These are phyloP conservation scores for Mus musculus DNA, from an alignment of 2,113 vertebrate genomes.

Conservation along the genomic window GRCm39 chr2:78068001-78068500, in stretches of 20 bases:
- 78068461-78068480: no score
- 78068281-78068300: background rate
- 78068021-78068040: background rate
- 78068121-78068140: background rate
- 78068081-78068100: background rate
- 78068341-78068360: background rate
- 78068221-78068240: background rate
- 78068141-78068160: background rate
- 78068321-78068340: fast-evolving
- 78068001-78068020: background rate
- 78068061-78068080: background rate
- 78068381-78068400: background rate
- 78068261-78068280: background rate
- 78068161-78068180: background rate
- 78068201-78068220: fast-evolving
- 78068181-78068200: background rate
- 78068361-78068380: no score
- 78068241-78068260: background rate
- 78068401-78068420: background rate
- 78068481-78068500: no score
- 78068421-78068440: background rate
- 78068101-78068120: background rate
- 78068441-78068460: background rate
- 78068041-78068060: no score
- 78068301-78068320: background rate